phyloP scores from a whole-genome alignment of 2,797 vertebrate genomes.

The Pygocentrus nattereri region DNA sequence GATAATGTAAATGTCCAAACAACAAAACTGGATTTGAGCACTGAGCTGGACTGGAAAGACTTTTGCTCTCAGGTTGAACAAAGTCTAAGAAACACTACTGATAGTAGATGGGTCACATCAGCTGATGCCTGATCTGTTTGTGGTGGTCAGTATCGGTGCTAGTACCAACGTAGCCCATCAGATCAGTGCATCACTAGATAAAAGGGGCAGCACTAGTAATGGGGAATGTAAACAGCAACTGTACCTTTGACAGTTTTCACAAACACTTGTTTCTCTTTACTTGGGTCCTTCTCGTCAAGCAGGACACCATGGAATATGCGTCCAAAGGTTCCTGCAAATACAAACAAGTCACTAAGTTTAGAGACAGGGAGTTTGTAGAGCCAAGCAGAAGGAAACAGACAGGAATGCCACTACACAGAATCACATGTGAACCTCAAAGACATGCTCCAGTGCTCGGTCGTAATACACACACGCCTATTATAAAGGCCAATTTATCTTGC shows the following conservation, averaged over 20 bases:
- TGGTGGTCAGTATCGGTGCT: too few relatives aligned
- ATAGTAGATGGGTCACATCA: too few relatives aligned
- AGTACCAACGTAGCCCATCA: too few relatives aligned
- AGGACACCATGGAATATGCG: conserved; percentile 96
- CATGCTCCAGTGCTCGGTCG: conserved; percentile 6
- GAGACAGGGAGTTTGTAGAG: not conserved
- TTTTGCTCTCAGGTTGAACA: too few relatives aligned
- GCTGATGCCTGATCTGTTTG: too few relatives aligned
- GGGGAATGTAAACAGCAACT: not conserved
- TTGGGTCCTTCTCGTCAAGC: conserved; percentile 96
- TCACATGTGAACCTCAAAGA: not conserved
- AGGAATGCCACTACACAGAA: not conserved
- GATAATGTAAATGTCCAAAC: too few relatives aligned
- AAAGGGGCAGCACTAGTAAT: not conserved
- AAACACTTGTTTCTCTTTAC: conserved; percentile 94
- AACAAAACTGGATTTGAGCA: too few relatives aligned
- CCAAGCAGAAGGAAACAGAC: not conserved
- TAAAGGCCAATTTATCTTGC: not conserved
- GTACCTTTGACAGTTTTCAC: conserved; percentile 98
- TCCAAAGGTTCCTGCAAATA: conserved; percentile 92
- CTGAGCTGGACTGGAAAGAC: too few relatives aligned
- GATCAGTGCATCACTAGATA: too few relatives aligned
- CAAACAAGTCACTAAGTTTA: conserved; percentile 59
- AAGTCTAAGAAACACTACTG: too few relatives aligned
- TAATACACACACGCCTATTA: not conserved